These are phyloP conservation scores for Opisthograptis luteolata DNA, from an alignment of 2,888 invertebrate genomes.

Conservation along the genomic window DNA sequence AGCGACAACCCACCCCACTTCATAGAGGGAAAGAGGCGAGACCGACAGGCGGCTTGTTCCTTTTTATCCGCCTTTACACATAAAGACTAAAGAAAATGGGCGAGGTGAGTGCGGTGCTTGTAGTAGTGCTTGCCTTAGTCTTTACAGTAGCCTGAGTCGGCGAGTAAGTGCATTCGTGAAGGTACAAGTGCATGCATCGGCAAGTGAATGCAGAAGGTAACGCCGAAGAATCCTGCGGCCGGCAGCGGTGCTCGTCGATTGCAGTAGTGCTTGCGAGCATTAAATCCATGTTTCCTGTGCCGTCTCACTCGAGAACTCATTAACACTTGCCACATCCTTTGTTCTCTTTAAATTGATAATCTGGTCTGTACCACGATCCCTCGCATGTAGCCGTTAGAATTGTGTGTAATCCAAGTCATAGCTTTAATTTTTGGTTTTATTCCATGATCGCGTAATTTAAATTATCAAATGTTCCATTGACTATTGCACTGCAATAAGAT, in stretches of 20 bases:
- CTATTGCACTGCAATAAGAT: conserved; percentile 16
- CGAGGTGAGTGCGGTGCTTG: conserved; percentile 83
- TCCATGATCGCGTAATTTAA: conserved; percentile 3
- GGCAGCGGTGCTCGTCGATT: conserved; percentile 45
- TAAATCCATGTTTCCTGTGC: conserved; percentile 46
- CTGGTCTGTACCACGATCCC: conserved; percentile 1
- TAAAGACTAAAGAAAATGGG: conserved; percentile 83
- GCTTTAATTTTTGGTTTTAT: conserved; percentile 13
- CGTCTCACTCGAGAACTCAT: conserved; percentile 47
- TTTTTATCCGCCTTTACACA: conserved; percentile 78
- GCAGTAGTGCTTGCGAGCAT: conserved; percentile 59
- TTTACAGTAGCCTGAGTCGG: conserved; percentile 61
- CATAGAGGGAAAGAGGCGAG: conserved; percentile 78
- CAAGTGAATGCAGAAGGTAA: conserved; percentile 67
- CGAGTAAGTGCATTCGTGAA: conserved; percentile 71
- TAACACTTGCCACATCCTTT: conserved; percentile 49
- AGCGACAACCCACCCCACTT: conserved; percentile 78
- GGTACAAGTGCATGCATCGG: conserved; percentile 73
- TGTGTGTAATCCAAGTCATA: conserved; percentile 9
- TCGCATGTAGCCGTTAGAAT: conserved; percentile 20
- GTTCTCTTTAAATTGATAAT: conserved; percentile 26
- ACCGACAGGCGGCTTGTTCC: conserved; percentile 78
- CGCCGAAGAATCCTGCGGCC: conserved; percentile 39
- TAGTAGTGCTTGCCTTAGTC: conserved; percentile 76
- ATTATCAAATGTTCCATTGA: neutral